A percentile compares a stretch with the other conserved stretches of the same genome.
phyloP scores from a whole-genome alignment of 1,140 invertebrate genomes.

The Tetraneura akinire region DNA sequence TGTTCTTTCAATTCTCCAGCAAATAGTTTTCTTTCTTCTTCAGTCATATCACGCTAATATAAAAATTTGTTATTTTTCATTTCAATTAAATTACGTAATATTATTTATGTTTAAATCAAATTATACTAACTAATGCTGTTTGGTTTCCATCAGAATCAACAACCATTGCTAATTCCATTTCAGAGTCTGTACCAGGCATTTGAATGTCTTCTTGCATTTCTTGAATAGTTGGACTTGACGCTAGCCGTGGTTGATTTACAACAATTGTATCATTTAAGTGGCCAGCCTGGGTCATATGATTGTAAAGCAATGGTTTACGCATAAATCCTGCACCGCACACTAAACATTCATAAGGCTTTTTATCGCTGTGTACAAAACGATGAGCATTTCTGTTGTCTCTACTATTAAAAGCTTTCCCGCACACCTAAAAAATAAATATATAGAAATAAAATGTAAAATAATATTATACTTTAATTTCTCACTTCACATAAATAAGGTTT shows the following conservation, averaged over 20 bases:
- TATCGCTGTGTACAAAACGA: conserved; percentile 80
- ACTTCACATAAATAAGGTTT: conserved; percentile 79
- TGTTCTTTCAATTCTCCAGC: conserved; percentile 64
- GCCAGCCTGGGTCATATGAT: conserved; percentile 74
- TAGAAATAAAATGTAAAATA: neutral
- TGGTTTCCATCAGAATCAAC: conserved; percentile 56
- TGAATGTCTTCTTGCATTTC: conserved; percentile 59
- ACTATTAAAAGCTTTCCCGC: conserved; percentile 81
- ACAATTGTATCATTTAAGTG: conserved; percentile 78
- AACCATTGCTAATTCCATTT: conserved; percentile 59
- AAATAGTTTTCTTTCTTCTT: conserved; percentile 62
- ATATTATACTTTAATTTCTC: conserved; percentile 45
- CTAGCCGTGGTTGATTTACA: conserved; percentile 74
- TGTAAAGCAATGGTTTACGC: conserved; percentile 76
- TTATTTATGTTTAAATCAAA: neutral
- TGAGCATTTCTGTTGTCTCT: conserved; percentile 83
- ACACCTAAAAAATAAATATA: conserved; percentile 63
- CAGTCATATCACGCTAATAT: conserved; percentile 50
- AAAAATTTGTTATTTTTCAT: neutral
- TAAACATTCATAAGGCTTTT: conserved; percentile 82
- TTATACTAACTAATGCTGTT: conserved; percentile 52
- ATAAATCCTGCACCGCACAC: conserved; percentile 80
- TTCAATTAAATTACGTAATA: neutral
- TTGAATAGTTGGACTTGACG: conserved; percentile 60
- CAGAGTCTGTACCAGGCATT: conserved; percentile 58